phyloP scores from a whole-genome alignment of 2,888 invertebrate genomes.

The Eugnorisma glareosa region DNA sequence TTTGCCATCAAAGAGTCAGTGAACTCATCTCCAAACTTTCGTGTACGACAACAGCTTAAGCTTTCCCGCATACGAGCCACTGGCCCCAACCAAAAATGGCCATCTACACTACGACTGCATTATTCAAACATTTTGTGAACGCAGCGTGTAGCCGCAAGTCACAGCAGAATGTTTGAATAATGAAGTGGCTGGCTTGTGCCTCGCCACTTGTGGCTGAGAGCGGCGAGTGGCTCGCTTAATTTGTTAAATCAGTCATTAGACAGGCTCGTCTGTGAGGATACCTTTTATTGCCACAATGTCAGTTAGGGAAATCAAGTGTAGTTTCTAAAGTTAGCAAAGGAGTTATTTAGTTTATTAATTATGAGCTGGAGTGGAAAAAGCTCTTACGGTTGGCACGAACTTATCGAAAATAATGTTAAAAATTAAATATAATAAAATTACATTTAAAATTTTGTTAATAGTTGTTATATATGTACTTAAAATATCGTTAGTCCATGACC shows the following conservation, averaged over 20 bases:
- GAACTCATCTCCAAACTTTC: background rate
- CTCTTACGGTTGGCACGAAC: too few relatives aligned
- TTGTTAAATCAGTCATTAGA: slow-evolving; percentile 13
- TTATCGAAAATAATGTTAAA: too few relatives aligned
- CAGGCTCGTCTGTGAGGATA: too few relatives aligned
- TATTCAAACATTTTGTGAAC: slow-evolving; percentile 44
- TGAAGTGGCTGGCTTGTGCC: slow-evolving; percentile 30
- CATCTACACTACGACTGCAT: slow-evolving; percentile 36
- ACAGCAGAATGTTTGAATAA: slow-evolving; percentile 48
- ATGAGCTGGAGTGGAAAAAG: too few relatives aligned
- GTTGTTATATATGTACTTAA: too few relatives aligned
- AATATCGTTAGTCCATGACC: too few relatives aligned
- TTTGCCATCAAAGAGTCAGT: background rate
- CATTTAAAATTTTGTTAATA: too few relatives aligned
- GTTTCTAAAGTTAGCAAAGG: too few relatives aligned
- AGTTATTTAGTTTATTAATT: too few relatives aligned
- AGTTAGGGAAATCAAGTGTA: too few relatives aligned
- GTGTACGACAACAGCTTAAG: background rate
- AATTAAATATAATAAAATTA: too few relatives aligned
- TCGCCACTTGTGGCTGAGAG: slow-evolving; percentile 44
- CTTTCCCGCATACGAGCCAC: background rate
- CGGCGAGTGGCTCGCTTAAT: slow-evolving; percentile 29
- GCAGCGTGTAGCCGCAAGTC: slow-evolving; percentile 14
- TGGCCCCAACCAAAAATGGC: slow-evolving; percentile 16
- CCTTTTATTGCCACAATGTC: too few relatives aligned